Evolutionary conservation across 2,888 invertebrate species (phyloP), one percentile per base, ranked within the genome.

Genomic region (Ditula angustiorana): DNA sequence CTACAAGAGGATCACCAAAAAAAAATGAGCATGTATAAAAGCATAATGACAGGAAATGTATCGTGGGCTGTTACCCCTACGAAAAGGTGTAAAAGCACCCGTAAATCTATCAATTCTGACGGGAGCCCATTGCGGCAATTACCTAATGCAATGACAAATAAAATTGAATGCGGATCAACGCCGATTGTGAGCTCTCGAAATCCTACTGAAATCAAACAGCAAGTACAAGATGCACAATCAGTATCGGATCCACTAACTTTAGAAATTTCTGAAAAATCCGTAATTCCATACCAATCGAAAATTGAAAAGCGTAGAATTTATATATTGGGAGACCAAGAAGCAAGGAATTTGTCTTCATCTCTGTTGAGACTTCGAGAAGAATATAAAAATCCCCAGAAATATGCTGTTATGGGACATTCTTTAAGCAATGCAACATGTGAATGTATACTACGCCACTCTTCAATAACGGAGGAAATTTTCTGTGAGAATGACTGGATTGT

Each of bases 251-350:
- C n/a, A n/a, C n/a, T n/a, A n/a, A n/a, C n/a, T n/a, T n/a, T n/a
- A n/a, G n/a, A n/a, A n/a, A 35, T n/a, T n/a, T 13, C 30, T 30
- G 30, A 30, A 10, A 30, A 30, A 30, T 10, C 30, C 30, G 35
- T n/a, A n/a, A n/a, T n/a, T n/a, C n/a, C n/a, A n/a, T n/a, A n/a
- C n/a, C n/a, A n/a, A n/a, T n/a, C n/a, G n/a, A 0, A n/a, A n/a
- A 3, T 35, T 5, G 8, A 33, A 11, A 21, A 26, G 5, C 21
- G 13, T 19, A 53, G 13, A 23, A 35, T 53, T n/a, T 2, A n/a
- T 13, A 35, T 53, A 5, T n/a, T 35, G 7, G 53, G 53, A 35
- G 53, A 53, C n/a, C 35, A 53, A 11, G 53, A 35, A 11, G 33
- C 53, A 1, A 35, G 35, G 35, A 35, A 53, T 23, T 7, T 53